Evolutionary conservation across 2,888 invertebrate genomes (phyloP).

Genomic region (Andrena chrysosceles): DNA sequence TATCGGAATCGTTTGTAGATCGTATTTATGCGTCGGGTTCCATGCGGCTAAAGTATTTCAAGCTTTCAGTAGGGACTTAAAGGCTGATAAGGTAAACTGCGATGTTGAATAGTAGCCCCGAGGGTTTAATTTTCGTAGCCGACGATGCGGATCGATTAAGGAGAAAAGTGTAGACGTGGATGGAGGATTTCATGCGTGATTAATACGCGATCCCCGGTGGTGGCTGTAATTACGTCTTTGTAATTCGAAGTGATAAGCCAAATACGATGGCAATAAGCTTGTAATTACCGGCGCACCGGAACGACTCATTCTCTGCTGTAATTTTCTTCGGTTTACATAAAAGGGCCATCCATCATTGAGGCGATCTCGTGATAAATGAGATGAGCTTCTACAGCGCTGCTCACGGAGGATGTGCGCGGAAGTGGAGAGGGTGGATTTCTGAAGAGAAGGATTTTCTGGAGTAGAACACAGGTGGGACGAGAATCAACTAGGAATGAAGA

Average conservation of each 20-base stretch:
- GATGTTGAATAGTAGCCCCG: no score
- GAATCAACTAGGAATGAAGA: no score
- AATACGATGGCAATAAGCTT: slow-evolving; percentile 3
- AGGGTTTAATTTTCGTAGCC: not conserved
- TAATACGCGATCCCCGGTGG: not conserved
- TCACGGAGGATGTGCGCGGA: not conserved
- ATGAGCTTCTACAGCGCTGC: slow-evolving; percentile 3
- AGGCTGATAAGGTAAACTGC: no score
- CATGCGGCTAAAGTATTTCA: no score
- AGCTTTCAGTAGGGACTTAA: no score
- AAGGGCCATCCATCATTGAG: not conserved
- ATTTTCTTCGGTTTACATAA: slow-evolving; percentile 13
- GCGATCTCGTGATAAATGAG: slow-evolving; percentile 5
- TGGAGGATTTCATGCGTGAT: not conserved
- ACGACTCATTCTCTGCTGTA: not conserved
- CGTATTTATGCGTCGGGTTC: no score
- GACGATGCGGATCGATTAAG: not conserved
- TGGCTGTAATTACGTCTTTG: slow-evolving; percentile 1
- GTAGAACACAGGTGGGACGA: not conserved
- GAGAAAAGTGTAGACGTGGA: not conserved
- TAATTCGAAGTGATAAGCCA: slow-evolving; percentile 18
- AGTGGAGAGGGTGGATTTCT: no score
- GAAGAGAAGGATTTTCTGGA: not conserved
- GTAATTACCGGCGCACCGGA: not conserved
- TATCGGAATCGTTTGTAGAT: no score